phyloP scores from a whole-genome alignment of 2,888 invertebrate species.

The Cabera pusaria region DNA sequence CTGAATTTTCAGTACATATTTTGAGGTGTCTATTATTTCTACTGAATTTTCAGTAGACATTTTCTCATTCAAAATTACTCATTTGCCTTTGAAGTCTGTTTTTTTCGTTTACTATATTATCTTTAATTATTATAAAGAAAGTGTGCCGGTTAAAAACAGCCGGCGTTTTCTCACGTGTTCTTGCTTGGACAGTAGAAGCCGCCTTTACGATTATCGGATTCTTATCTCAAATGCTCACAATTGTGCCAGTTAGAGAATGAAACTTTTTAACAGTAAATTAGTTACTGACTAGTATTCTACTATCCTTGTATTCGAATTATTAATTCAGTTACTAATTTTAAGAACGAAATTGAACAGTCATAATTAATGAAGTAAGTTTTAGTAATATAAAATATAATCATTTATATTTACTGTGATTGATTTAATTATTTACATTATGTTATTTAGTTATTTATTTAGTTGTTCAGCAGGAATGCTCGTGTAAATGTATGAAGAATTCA shows the following conservation, averaged over 20 bases:
- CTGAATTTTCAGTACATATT: too few species aligned
- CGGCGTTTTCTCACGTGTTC: too few species aligned
- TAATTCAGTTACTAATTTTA: constrained; percentile 37
- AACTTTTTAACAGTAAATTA: constrained; percentile 61
- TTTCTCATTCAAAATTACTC: too few species aligned
- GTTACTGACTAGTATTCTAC: constrained; percentile 60
- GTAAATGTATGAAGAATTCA: too few species aligned
- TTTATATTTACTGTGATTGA: constrained; percentile 75
- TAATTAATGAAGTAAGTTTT: constrained; percentile 57
- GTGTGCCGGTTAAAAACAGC: too few species aligned
- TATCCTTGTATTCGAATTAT: constrained; percentile 47
- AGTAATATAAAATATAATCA: constrained; percentile 44
- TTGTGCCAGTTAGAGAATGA: constrained; percentile 76
- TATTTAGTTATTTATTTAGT: constrained; percentile 49
- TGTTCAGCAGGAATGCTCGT: constrained; percentile 5
- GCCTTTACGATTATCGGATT: constrained; percentile 40
- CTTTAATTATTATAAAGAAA: too few species aligned
- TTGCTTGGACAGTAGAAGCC: constrained; percentile 7
- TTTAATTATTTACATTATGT: constrained; percentile 64
- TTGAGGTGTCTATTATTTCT: too few species aligned
- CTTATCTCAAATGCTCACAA: constrained; percentile 73
- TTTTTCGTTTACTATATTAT: too few species aligned
- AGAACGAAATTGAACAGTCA: constrained; percentile 42
- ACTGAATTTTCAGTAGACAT: too few species aligned
- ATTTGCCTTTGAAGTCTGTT: too few species aligned